Percentiles rank a stretch among this genome's conserved stretches.
These are phyloP conservation scores for Campylorhamphus procurvoides DNA, from an alignment of 2,113 vertebrate species.

Conservation along the genomic window DNA sequence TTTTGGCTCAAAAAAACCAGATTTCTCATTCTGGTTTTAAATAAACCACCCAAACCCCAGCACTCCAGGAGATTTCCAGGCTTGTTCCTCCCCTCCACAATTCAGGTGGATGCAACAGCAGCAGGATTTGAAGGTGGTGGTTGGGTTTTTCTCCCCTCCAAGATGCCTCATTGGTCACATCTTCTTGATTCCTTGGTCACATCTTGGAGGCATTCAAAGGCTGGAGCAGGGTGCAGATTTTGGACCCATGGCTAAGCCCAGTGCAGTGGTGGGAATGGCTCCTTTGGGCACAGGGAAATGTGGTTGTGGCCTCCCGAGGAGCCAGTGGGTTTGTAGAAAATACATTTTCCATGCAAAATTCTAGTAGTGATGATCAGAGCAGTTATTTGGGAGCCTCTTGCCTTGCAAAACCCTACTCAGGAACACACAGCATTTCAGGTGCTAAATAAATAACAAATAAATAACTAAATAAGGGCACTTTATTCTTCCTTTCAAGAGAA, in stretches of 20 bases:
- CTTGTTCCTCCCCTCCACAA: neutral
- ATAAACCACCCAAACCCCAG: accelerated
- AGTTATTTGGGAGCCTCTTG: neutral
- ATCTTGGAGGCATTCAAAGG: neutral
- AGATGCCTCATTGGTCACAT: neutral
- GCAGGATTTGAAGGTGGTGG: neutral
- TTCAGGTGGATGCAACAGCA: neutral
- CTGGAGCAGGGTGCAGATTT: neutral
- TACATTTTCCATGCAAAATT: neutral
- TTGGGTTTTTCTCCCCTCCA: neutral
- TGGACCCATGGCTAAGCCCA: neutral
- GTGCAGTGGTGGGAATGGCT: neutral
- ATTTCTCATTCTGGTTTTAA: neutral
- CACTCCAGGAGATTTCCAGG: neutral
- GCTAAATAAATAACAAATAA: neutral
- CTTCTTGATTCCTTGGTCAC: too few relatives aligned
- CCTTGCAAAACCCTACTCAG: neutral
- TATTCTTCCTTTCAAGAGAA: neutral
- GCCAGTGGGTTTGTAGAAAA: neutral
- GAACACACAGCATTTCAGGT: neutral
- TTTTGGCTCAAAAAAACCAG: neutral
- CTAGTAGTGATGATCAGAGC: neutral
- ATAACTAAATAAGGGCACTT: neutral
- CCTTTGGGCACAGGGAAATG: neutral
- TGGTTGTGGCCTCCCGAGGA: neutral